Conservation (phyloP, 2,797 vertebrate species). For the Benthosema pterotum region DNA sequence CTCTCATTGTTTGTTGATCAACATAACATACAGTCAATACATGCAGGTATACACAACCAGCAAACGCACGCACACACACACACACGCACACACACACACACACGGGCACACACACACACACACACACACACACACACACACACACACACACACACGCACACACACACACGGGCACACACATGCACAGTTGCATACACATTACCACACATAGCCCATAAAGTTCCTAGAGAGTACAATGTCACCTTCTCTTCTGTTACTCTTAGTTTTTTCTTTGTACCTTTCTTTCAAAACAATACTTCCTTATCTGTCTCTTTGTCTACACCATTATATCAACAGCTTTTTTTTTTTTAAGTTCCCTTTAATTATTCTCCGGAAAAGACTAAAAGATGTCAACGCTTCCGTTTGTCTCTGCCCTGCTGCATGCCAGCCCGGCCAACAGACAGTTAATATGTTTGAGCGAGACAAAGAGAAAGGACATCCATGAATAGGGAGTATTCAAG, state of each 20-base stretch:
- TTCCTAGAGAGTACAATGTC: neutral
- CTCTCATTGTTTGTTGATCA: constrained; percentile 18
- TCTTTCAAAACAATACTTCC: constrained; percentile 2
- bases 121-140: too few species aligned
- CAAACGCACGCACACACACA: constrained; percentile 30
- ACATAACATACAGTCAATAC: constrained; percentile 16
- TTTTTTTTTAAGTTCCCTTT: neutral
- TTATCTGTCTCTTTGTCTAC: neutral
- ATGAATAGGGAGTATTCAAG: constrained; percentile 62
- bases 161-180: too few species aligned
- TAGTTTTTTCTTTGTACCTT: constrained; percentile 21
- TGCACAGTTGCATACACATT: too few species aligned
- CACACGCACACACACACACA: constrained; percentile 3
- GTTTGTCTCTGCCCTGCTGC: neutral
- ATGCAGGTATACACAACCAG: constrained; percentile 27
- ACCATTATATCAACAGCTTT: constrained; percentile 11
- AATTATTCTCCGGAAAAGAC: constrained; percentile 3
- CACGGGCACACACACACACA: too few species aligned
- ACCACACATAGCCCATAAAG: constrained; percentile 2
- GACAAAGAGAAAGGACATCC: constrained; percentile 22
- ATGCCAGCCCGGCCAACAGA: constrained; percentile 34
- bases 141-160: too few species aligned
- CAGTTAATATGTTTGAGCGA: constrained; percentile 41
- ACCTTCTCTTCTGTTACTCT: too few species aligned
- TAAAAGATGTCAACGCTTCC: constrained; percentile 8